phyloP scores from a whole-genome alignment of 2,113 vertebrate genomes.

The Lates calcarifer region DNA sequence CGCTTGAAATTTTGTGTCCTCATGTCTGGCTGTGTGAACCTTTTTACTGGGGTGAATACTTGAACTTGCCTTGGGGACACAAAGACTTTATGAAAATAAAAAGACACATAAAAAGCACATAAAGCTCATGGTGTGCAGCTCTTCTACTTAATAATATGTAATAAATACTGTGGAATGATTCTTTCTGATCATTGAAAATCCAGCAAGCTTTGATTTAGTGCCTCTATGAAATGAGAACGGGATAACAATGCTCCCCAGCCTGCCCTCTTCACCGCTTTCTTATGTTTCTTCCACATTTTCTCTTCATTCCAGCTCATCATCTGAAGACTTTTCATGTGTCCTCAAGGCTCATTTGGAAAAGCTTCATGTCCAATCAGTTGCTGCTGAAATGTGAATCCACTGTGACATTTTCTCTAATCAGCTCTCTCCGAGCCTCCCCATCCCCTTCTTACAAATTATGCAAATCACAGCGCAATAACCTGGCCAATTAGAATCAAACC shows the following conservation, averaged over 20 bases:
- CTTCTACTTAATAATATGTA: slow-evolving; percentile 49
- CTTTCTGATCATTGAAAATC: slow-evolving; percentile 57
- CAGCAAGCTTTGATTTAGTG: slow-evolving; percentile 56
- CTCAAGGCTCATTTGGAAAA: slow-evolving; percentile 55
- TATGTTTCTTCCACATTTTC: slow-evolving; percentile 12
- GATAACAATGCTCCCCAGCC: slow-evolving; percentile 33
- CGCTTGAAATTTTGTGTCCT: slow-evolving; percentile 19
- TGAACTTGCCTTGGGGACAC: slow-evolving; percentile 60
- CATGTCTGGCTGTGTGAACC: slow-evolving; percentile 39
- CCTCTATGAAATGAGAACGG: slow-evolving; percentile 58
- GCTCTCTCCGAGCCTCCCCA: slow-evolving; percentile 13
- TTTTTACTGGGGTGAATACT: slow-evolving; percentile 66
- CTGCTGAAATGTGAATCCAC: slow-evolving; percentile 62
- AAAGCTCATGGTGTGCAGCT: slow-evolving; percentile 44
- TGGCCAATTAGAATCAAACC: slow-evolving; percentile 63
- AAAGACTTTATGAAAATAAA: slow-evolving; percentile 58
- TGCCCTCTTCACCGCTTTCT: not conserved
- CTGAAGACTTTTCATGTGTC: slow-evolving; percentile 42
- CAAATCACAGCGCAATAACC: slow-evolving; percentile 62
- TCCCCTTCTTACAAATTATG: slow-evolving; percentile 65
- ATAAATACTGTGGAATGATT: slow-evolving; percentile 61
- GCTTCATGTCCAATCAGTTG: slow-evolving; percentile 68
- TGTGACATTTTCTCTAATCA: slow-evolving; percentile 80
- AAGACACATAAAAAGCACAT: slow-evolving; percentile 53
- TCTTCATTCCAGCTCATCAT: slow-evolving; percentile 43